Percentiles rank a stretch among this genome's conserved stretches.
These are phyloP conservation scores for Urocyon cinereoargenteus DNA, from an alignment of 2,797 vertebrate genomes.

Conservation along the genomic window DNA sequence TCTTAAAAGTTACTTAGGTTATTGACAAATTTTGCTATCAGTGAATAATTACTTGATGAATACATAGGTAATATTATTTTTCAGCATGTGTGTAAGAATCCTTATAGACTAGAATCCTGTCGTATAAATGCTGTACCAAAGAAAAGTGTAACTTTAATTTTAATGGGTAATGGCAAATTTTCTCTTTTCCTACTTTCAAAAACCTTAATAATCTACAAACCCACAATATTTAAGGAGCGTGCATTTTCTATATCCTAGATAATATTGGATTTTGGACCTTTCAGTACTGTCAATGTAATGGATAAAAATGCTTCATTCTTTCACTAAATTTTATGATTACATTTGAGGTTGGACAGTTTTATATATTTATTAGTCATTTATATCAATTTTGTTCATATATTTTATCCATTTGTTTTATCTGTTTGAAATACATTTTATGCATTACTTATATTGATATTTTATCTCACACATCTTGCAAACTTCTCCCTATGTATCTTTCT, in stretches of 20 bases:
- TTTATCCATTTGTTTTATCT: neutral
- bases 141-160: neutral
- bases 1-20: neutral
- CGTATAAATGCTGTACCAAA: neutral
- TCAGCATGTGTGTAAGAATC: neutral
- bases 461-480: neutral
- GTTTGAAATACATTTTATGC: neutral
- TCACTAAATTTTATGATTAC: neutral
- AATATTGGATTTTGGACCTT: neutral
- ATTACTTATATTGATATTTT: neutral
- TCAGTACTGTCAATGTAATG: neutral
- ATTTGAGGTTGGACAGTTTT: neutral
- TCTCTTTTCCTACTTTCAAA: neutral
- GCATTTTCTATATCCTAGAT: neutral
- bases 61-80: neutral
- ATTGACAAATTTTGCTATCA: neutral
- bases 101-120: neutral
- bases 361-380: neutral
- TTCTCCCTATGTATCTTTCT: neutral
- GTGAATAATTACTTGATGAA: neutral
- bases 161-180: neutral
- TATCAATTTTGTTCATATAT: neutral
- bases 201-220: neutral
- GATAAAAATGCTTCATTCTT: neutral
- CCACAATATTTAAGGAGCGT: neutral